These are phyloP conservation scores for Trichonephila clavipes DNA, from an alignment of 1,140 invertebrate genomes.

Conservation along the genomic window DNA sequence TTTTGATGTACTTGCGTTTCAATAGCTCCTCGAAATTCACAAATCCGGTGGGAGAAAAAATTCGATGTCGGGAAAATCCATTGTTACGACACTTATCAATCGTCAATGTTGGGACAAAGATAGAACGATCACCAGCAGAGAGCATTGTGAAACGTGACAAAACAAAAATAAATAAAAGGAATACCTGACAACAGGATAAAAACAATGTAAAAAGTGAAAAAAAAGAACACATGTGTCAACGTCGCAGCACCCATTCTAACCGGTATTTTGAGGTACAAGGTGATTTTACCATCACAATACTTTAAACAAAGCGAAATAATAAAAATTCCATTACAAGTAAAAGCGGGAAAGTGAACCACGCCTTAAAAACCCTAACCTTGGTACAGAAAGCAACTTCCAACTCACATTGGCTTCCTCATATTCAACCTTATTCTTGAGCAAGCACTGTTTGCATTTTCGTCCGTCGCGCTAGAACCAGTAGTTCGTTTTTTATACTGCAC, in stretches of 20 bases:
- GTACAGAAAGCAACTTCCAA: neutral
- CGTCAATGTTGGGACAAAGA: neutral
- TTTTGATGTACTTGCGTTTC: too few species aligned
- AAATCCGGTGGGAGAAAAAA: too few species aligned
- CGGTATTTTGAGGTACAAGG: slow-evolving; percentile 41
- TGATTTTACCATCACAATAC: slow-evolving; percentile 29
- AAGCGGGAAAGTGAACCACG: slow-evolving; percentile 50
- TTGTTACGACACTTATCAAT: neutral
- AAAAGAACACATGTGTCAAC: slow-evolving; percentile 6
- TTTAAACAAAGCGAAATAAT: slow-evolving; percentile 45
- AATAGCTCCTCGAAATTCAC: too few species aligned
- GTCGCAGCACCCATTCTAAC: slow-evolving; percentile 13
- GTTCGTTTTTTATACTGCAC: too few species aligned
- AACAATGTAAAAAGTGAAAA: slow-evolving; percentile 26
- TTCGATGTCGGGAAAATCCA: neutral
- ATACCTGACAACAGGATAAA: neutral
- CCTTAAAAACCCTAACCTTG: slow-evolving; percentile 55
- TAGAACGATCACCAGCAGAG: neutral
- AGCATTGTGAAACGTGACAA: slow-evolving; percentile 35
- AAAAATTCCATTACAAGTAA: slow-evolving; percentile 14
- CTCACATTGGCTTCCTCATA: neutral
- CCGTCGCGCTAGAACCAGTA: neutral
- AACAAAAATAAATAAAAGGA: neutral
- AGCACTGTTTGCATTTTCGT: neutral
- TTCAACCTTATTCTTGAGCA: too few species aligned